phyloP scores from a whole-genome alignment of 2,113 vertebrate species.

The Rhodinocichla rosea region DNA sequence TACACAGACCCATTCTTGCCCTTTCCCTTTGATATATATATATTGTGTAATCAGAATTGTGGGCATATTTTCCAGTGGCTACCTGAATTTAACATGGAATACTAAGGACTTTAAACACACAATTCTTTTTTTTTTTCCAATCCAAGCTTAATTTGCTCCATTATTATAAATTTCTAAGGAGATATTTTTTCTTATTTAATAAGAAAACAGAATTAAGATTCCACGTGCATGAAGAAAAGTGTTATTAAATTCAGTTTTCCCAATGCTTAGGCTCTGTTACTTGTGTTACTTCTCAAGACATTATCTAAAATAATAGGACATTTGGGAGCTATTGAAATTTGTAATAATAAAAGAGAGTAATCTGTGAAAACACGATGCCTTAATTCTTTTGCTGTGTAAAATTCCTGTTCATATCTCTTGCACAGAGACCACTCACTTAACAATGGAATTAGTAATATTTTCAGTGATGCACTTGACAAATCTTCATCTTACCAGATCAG shows the following conservation, averaged over 20 bases:
- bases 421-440: background rate
- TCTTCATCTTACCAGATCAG: background rate
- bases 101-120: background rate
- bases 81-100: background rate
- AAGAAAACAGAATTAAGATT: conserved; percentile 1
- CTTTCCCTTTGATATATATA: background rate
- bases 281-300: conserved; percentile 45
- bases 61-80: background rate
- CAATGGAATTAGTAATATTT: background rate
- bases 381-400: conserved; percentile 39
- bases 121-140: background rate
- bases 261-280: conserved; percentile 35
- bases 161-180: background rate
- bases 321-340: conserved; percentile 56
- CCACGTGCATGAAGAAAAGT: background rate
- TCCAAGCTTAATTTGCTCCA: background rate
- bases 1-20: background rate
- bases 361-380: background rate
- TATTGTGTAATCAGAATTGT: background rate
- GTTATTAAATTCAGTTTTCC: conserved; percentile 53
- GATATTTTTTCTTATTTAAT: background rate
- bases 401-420: background rate
- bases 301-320: conserved; percentile 61
- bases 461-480: background rate
- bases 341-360: conserved; percentile 21